These are phyloP conservation scores for Trachelus iudaicus DNA, from an alignment of 2,888 invertebrate species.

Conservation along the genomic window DNA sequence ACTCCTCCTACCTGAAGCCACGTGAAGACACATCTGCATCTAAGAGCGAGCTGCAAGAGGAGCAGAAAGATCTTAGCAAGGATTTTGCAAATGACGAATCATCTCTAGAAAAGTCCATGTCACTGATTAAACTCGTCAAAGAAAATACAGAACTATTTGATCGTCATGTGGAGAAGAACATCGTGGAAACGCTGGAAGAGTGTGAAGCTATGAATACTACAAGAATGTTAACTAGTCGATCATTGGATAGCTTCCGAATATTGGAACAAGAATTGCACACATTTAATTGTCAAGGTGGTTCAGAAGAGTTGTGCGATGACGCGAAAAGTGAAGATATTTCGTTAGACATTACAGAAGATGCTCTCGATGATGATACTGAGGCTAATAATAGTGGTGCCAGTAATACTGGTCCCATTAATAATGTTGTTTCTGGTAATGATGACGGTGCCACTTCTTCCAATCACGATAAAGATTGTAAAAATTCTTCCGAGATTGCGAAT, in stretches of 20 bases:
- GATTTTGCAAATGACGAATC: not conserved
- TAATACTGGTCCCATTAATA: not conserved
- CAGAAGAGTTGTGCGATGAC: conserved; percentile 61
- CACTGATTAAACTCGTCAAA: conserved; percentile 27
- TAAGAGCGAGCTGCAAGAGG: conserved; percentile 8
- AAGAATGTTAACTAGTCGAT: conserved; percentile 60
- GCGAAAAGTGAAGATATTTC: conserved; percentile 47
- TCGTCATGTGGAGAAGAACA: conserved; percentile 57
- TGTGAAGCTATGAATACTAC: conserved; percentile 50
- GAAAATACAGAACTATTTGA: conserved; percentile 56
- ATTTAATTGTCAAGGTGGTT: conserved; percentile 65
- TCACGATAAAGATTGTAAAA: conserved; percentile 16
- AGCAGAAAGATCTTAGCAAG: not conserved
- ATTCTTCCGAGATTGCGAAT: conserved; percentile 8
- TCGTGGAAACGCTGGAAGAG: conserved; percentile 57
- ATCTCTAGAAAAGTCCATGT: conserved; percentile 7
- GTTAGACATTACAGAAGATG: conserved; percentile 43
- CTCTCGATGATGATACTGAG: conserved; percentile 27
- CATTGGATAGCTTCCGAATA: conserved; percentile 56
- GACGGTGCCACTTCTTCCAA: conserved; percentile 18
- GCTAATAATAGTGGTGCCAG: not conserved
- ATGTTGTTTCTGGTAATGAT: not conserved
- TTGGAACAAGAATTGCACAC: conserved; percentile 60
- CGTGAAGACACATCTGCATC: conserved; percentile 20
- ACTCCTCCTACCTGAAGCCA: conserved; percentile 38